A percentile compares a stretch with the other conserved stretches of the same genome.
Evolutionary conservation across 1,140 invertebrate genomes (phyloP).

Genomic region (Riptortus pedestris): DNA sequence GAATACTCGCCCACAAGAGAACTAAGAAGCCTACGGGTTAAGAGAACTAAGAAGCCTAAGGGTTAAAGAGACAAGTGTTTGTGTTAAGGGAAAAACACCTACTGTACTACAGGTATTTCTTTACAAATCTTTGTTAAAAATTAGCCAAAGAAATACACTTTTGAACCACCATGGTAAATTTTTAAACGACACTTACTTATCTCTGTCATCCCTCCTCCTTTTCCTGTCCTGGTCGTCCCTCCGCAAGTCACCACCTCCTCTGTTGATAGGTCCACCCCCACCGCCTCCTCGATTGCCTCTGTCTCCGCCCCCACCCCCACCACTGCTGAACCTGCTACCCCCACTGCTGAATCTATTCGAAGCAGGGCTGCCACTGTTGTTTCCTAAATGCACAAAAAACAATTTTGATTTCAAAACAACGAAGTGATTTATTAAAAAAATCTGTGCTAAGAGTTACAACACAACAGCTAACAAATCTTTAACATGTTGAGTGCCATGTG

Average conservation of each 20-base stretch:
- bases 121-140: no score
- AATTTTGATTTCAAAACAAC: neutral
- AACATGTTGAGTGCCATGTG: no score
- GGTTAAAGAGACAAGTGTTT: no score
- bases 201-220: slow-evolving; percentile 37
- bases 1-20: no score
- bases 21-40: no score
- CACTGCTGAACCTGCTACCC: slow-evolving; percentile 26
- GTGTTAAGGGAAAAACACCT: no score
- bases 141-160: no score
- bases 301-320: slow-evolving; percentile 34
- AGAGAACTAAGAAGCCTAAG: no score
- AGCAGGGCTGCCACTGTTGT: slow-evolving; percentile 2
- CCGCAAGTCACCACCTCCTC: neutral
- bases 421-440: neutral
- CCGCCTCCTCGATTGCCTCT: slow-evolving; percentile 32
- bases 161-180: no score
- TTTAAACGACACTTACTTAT: no score
- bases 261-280: neutral
- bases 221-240: slow-evolving; percentile 37
- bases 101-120: no score
- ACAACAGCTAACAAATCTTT: no score
- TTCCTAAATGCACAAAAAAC: neutral
- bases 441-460: neutral
- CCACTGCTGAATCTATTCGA: neutral